phyloP scores from a whole-genome alignment of 1,140 invertebrate species.

The Pseudomyrmex cubaensis region DNA sequence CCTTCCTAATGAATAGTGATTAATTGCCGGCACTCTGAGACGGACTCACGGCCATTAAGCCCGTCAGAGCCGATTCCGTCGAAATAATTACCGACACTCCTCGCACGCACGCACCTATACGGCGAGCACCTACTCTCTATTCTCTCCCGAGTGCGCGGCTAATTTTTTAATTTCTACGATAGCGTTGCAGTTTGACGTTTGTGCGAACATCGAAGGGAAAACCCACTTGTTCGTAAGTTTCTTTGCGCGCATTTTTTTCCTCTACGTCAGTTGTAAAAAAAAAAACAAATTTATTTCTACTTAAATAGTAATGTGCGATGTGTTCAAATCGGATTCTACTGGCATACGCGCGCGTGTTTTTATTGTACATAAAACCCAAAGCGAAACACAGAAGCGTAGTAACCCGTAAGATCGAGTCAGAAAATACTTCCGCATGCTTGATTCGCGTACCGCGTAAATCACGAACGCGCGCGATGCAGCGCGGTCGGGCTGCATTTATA shows the following conservation, averaged over 20 bases:
- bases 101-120: conserved; percentile 37
- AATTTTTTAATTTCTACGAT: conserved; percentile 72
- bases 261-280: no score
- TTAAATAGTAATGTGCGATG: no score
- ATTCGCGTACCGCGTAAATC: conserved; percentile 39
- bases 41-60: conserved; percentile 76
- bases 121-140: conserved; percentile 52
- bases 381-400: conserved; percentile 73
- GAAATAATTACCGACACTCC: conserved; percentile 77
- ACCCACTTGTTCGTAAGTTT: neutral
- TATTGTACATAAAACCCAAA: conserved; percentile 66
- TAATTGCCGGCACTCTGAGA: conserved; percentile 77
- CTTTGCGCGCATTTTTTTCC: neutral
- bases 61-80: conserved; percentile 78
- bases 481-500: conserved; percentile 36
- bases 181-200: neutral
- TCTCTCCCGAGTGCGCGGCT: conserved; percentile 64
- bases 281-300: neutral
- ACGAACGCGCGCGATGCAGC: conserved; percentile 10
- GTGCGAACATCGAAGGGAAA: conserved; percentile 60
- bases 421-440: conserved; percentile 55
- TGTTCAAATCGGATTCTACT: no score
- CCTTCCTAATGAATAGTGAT: conserved; percentile 78
- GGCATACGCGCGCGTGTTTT: neutral
- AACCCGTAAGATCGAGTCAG: conserved; percentile 35